Conservation (phyloP, 2,113 vertebrate genomes). For the Manacus vitellinus region DNA sequence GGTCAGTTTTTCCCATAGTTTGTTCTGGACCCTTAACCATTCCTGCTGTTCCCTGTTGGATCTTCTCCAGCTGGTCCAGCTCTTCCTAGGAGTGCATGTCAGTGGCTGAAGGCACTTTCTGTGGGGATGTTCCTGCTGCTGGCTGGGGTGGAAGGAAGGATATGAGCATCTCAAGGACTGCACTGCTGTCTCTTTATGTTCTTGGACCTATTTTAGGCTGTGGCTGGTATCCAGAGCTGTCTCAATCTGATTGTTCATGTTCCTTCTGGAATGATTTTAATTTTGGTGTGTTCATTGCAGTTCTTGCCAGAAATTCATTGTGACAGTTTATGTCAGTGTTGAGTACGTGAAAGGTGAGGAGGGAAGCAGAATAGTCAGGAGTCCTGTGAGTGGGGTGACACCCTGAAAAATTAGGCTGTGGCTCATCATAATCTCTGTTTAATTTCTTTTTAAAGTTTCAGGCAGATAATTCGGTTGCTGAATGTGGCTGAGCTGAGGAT, state of each 20-base stretch:
- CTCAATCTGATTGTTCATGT: not conserved
- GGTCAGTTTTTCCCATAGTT: not conserved
- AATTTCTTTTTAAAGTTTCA: not conserved
- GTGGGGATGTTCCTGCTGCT: not conserved
- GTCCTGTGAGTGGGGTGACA: not conserved
- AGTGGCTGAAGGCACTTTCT: not conserved
- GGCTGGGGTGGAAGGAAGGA: not conserved
- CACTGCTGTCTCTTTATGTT: not conserved
- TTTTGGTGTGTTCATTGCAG: not conserved
- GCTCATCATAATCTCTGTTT: not conserved
- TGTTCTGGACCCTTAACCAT: not conserved
- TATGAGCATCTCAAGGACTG: accelerated
- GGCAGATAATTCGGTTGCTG: not conserved
- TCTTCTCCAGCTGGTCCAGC: not conserved
- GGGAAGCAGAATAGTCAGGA: not conserved
- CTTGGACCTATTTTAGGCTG: not conserved
- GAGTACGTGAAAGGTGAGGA: not conserved
- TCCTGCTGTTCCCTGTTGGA: not conserved
- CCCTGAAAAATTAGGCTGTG: not conserved
- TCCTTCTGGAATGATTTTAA: not conserved
- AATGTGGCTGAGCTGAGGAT: not conserved
- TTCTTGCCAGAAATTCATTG: not conserved
- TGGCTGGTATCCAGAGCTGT: not conserved
- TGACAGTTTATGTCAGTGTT: not conserved
- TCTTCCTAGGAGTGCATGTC: not conserved